phyloP scores from a whole-genome alignment of 2,113 vertebrate species.

The Oriolus oriolus region DNA sequence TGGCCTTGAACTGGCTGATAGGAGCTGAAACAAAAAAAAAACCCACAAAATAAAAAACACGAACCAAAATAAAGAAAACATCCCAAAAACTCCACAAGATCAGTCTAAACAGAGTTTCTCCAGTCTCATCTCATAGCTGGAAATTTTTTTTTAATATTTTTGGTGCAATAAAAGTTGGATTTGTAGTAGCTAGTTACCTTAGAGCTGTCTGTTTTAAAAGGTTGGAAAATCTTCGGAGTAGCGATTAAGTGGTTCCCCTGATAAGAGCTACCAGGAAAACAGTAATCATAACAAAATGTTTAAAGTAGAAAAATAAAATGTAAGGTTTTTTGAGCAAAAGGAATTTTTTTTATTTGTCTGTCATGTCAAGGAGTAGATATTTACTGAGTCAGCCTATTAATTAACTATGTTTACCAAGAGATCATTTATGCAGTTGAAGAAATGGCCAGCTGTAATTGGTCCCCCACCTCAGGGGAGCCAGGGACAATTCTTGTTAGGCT shows the following conservation, averaged over 20 bases:
- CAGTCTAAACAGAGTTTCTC: not conserved
- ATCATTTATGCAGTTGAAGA: not conserved
- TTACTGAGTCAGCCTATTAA: not conserved
- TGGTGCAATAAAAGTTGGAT: not conserved
- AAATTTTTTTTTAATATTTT: not conserved
- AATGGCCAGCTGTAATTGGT: constrained; percentile 12
- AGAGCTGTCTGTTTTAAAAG: not conserved
- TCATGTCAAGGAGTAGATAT: not conserved
- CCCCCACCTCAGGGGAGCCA: not conserved
- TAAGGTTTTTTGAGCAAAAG: not conserved
- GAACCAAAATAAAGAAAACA: not conserved
- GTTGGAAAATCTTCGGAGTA: not conserved
- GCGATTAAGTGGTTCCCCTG: not conserved
- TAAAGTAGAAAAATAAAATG: not conserved
- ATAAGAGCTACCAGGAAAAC: not conserved
- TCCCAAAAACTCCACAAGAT: not conserved
- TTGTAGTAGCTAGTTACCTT: not conserved
- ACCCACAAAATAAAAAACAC: not conserved
- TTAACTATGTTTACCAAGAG: not conserved
- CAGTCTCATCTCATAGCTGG: not conserved
- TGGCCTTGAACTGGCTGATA: not conserved
- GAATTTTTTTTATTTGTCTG: not conserved
- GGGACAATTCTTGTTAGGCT: not conserved
- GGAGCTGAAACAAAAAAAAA: not conserved
- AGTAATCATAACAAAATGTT: not conserved